Evolutionary conservation across 2,888 invertebrate genomes (phyloP).

Genomic region (Cryptophagus acutangulus): DNA sequence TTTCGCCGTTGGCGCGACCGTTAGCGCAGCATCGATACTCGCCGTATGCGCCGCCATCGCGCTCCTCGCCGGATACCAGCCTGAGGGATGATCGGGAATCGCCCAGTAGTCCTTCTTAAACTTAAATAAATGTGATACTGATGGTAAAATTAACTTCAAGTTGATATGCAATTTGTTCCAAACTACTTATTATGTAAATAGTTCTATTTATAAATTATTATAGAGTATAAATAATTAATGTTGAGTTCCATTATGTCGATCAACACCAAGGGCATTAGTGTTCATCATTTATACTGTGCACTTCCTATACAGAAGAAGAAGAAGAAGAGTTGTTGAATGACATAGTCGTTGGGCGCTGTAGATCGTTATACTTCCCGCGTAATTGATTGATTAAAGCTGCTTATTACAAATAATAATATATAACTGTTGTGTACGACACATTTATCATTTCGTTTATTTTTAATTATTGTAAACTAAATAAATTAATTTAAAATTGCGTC

Average conservation of each 20-base stretch:
- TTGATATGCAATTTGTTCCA: constrained; percentile 22
- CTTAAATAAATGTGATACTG: constrained; percentile 22
- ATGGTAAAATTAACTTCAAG: constrained; percentile 5
- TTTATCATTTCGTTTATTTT: neutral
- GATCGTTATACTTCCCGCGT: constrained; percentile 35
- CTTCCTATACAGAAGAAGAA: constrained; percentile 24
- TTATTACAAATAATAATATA: constrained; percentile 16
- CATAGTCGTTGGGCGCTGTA: constrained; percentile 36
- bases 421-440: neutral
- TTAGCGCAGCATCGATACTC: constrained; percentile 54
- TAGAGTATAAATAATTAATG: constrained; percentile 35
- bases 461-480: neutral
- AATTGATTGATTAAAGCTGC: constrained; percentile 33
- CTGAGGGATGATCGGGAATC: constrained; percentile 51
- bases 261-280: constrained; percentile 36
- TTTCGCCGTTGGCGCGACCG: constrained; percentile 55
- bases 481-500: too few relatives aligned
- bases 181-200: constrained; percentile 39
- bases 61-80: constrained; percentile 58
- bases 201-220: constrained; percentile 43
- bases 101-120: constrained; percentile 43
- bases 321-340: constrained; percentile 36
- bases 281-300: constrained; percentile 36
- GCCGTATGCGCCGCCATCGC: constrained; percentile 52
- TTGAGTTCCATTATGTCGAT: constrained; percentile 37